phyloP scores from a whole-genome alignment of 2,888 invertebrate species.

The Oxytorus armatus region DNA sequence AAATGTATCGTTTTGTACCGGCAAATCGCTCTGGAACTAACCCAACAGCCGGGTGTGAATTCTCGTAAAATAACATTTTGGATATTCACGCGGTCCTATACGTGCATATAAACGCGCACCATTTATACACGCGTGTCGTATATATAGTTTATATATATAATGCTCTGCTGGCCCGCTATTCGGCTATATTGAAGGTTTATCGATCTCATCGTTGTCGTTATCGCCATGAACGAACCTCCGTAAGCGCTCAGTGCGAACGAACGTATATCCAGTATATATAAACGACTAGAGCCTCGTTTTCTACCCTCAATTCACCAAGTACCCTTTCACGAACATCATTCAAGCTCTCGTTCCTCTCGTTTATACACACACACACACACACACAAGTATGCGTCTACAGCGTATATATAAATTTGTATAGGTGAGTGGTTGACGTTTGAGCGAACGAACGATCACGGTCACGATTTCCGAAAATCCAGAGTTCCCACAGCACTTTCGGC shows the following conservation, averaged over 20 bases:
- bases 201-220: conserved; percentile 60
- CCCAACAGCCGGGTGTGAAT: conserved; percentile 67
- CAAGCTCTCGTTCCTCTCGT: background rate
- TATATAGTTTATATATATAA: background rate
- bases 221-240: conserved; percentile 39
- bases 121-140: background rate
- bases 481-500: conserved; percentile 49
- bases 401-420: conserved; percentile 15
- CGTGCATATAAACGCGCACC: background rate
- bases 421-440: conserved; percentile 51
- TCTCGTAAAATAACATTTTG: conserved; percentile 74
- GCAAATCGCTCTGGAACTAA: conserved; percentile 64
- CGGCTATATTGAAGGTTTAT: conserved; percentile 52
- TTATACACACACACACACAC: background rate
- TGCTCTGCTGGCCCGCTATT: background rate
- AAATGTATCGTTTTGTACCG: conserved; percentile 3
- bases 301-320: conserved; percentile 39
- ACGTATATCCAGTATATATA: background rate
- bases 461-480: conserved; percentile 55
- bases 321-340: conserved; percentile 57
- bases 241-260: conserved; percentile 34
- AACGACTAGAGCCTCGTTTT: conserved; percentile 40
- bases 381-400: conserved; percentile 1
- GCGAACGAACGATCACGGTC: conserved; percentile 59
- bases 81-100: conserved; percentile 70